phyloP scores from a whole-genome alignment of 2,888 invertebrate species.

The Aproaerema taeniolella region DNA sequence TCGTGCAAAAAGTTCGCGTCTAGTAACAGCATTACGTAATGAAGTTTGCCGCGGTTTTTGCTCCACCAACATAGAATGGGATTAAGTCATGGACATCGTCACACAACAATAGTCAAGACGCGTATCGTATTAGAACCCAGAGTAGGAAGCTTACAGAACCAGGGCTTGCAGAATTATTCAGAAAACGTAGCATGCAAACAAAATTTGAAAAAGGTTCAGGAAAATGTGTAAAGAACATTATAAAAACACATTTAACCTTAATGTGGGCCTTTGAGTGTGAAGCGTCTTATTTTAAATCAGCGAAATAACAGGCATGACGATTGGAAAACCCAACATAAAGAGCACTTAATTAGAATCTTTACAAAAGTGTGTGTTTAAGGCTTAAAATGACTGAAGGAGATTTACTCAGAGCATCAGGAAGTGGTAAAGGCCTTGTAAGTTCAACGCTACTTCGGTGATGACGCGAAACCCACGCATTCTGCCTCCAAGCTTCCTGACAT shows the following conservation, averaged over 20 bases:
- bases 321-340: too few relatives aligned
- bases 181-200: too few relatives aligned
- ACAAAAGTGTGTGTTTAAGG: neutral
- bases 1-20: slow-evolving; percentile 13
- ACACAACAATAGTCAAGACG: slow-evolving; percentile 8
- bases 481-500: slow-evolving; percentile 29
- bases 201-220: too few relatives aligned
- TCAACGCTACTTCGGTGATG: slow-evolving; percentile 51
- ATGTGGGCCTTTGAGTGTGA: too few relatives aligned
- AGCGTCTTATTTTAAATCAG: too few relatives aligned
- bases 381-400: slow-evolving; percentile 18
- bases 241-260: too few relatives aligned
- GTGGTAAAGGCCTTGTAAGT: slow-evolving; percentile 53
- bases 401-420: slow-evolving; percentile 47
- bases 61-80: slow-evolving; percentile 29
- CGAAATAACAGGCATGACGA: too few relatives aligned
- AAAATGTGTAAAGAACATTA: too few relatives aligned
- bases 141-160: too few relatives aligned
- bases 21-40: slow-evolving; percentile 37
- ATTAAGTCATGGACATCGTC: slow-evolving; percentile 35
- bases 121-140: too few relatives aligned
- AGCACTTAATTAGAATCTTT: too few relatives aligned
- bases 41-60: slow-evolving; percentile 36
- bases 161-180: too few relatives aligned
- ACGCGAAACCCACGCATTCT: slow-evolving; percentile 29